Conservation (phyloP, 2,888 invertebrate species). For the Saturnia pavonia region DNA sequence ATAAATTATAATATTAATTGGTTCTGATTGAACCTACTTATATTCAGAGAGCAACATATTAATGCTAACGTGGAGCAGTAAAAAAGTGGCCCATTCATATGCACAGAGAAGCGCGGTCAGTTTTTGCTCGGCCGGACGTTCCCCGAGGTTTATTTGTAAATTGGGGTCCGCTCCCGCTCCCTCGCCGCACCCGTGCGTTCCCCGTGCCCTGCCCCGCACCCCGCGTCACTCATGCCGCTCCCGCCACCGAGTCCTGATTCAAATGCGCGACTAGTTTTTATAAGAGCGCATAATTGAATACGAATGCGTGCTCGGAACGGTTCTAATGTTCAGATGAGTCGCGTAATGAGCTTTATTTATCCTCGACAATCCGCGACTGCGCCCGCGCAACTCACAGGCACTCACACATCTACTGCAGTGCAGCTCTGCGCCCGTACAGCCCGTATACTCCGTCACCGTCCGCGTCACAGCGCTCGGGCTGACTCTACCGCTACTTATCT, state of each 20-base stretch:
- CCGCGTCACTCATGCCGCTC: constrained; percentile 33
- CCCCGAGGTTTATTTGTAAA: constrained; percentile 79
- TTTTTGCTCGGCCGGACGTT: constrained; percentile 77
- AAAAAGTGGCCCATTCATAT: constrained; percentile 77
- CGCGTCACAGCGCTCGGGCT: neutral
- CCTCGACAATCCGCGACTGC: constrained; percentile 20
- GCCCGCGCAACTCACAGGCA: neutral
- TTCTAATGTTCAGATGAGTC: constrained; percentile 58
- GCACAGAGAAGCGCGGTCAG: constrained; percentile 67
- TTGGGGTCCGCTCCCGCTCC: constrained; percentile 59
- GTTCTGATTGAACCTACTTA: constrained; percentile 31
- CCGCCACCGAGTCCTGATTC: constrained; percentile 61
- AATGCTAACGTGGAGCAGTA: constrained; percentile 45
- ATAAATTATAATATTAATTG: neutral
- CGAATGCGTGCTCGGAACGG: constrained; percentile 67
- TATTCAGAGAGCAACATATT: constrained; percentile 58
- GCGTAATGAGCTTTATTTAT: constrained; percentile 57
- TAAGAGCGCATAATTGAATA: constrained; percentile 70
- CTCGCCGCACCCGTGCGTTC: constrained; percentile 21
- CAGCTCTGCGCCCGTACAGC: no score
- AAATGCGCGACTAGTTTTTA: constrained; percentile 78
- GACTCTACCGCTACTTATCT: neutral
- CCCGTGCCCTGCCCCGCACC: constrained; percentile 33
- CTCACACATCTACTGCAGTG: neutral
- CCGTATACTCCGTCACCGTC: no score